Evolutionary conservation across 2,797 vertebrate species (phyloP).

Genomic region (Phaenicophaeus curvirostris): DNA sequence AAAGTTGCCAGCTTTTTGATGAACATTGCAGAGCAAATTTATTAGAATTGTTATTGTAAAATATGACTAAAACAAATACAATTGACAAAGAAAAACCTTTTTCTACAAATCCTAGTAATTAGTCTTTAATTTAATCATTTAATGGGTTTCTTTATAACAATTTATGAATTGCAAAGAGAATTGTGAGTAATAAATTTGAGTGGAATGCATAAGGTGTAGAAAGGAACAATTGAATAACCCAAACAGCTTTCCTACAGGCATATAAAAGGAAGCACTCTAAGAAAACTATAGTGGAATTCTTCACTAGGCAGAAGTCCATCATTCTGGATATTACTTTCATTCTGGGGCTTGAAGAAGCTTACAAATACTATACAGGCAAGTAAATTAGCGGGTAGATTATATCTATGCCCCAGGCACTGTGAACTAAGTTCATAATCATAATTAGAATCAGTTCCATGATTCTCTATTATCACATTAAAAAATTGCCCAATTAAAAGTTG

Average conservation of each 20-base stretch:
- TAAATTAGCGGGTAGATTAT: neutral
- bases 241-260: neutral
- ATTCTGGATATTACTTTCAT: neutral
- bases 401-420: neutral
- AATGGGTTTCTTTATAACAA: neutral
- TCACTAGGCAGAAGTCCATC: neutral
- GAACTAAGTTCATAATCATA: conserved; percentile 3
- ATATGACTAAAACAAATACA: neutral
- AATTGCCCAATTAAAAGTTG: neutral
- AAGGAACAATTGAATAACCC: neutral
- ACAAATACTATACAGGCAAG: neutral
- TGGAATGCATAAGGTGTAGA: neutral
- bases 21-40: neutral
- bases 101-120: neutral
- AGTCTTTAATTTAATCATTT: neutral
- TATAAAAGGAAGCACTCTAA: neutral
- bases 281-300: neutral
- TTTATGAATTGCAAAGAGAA: neutral
- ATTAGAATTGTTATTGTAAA: neutral
- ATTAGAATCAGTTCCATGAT: conserved; percentile 15
- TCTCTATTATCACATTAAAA: neutral
- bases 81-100: neutral
- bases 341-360: neutral
- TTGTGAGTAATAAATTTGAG: neutral
- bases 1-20: neutral